phyloP scores from a whole-genome alignment of 2,888 invertebrate genomes.

The Coleophora flavipennella region DNA sequence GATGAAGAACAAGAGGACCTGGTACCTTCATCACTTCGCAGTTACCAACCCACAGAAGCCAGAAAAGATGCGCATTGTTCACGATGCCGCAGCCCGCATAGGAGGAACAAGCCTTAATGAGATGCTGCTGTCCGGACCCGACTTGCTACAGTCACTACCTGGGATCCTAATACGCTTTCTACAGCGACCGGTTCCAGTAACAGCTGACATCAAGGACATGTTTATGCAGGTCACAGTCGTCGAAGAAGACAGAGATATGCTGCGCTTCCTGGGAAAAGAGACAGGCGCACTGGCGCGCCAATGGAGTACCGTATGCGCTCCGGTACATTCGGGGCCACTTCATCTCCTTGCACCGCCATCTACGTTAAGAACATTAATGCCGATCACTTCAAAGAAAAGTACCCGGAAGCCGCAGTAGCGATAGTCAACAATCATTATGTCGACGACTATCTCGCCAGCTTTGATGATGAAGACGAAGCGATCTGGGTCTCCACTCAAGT shows the following conservation, averaged over 20 bases:
- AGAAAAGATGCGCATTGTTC: conserved; percentile 22
- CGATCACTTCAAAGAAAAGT: not conserved
- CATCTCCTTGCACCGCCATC: conserved; percentile 6
- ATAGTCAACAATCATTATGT: conserved; percentile 7
- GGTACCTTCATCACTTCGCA: conserved; percentile 26
- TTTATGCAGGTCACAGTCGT: conserved; percentile 22
- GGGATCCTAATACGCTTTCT: not conserved
- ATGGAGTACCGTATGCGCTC: conserved; percentile 9
- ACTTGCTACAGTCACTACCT: conserved; percentile 17
- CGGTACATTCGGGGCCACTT: conserved; percentile 7
- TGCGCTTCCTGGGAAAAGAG: conserved; percentile 8
- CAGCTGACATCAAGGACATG: conserved; percentile 15
- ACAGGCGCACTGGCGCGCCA: not conserved
- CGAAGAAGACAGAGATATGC: conserved; percentile 14
- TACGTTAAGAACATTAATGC: conserved; percentile 9
- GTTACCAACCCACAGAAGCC: conserved; percentile 23
- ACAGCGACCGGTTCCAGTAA: conserved; percentile 15
- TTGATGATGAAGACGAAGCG: no score
- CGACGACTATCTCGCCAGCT: conserved; percentile 8
- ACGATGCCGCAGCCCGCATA: conserved; percentile 26
- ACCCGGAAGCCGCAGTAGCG: conserved; percentile 3
- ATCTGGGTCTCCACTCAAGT: no score
- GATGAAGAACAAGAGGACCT: conserved; percentile 4
- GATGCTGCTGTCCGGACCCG: conserved; percentile 27
- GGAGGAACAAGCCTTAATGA: conserved; percentile 23